These are phyloP conservation scores for Coenonympha arcania DNA, from an alignment of 2,888 invertebrate species.

Conservation along the genomic window DNA sequence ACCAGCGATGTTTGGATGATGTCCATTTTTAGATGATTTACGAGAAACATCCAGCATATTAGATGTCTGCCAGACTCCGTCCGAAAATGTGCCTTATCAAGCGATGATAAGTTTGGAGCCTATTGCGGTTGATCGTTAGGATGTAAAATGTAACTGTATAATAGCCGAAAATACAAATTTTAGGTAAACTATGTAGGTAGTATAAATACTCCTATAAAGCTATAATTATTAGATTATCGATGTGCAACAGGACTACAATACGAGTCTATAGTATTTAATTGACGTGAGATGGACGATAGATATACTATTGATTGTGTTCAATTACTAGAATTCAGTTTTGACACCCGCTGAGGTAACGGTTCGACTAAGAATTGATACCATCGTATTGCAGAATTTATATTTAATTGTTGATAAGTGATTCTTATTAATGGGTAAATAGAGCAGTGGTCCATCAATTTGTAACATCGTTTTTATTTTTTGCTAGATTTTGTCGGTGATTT, in stretches of 20 bases:
- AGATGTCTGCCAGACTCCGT: too few species aligned
- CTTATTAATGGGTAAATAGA: conserved; percentile 1
- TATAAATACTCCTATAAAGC: too few species aligned
- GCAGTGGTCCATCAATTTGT: conserved; percentile 3
- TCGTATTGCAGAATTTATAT: conserved; percentile 8
- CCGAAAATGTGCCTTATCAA: too few species aligned
- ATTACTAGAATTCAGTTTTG: conserved; percentile 23
- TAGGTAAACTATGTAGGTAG: too few species aligned
- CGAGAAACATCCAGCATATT: too few species aligned
- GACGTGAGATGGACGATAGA: conserved; percentile 7
- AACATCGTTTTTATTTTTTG: neutral
- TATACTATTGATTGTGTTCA: conserved; percentile 15
- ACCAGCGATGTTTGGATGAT: too few species aligned
- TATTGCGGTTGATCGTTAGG: too few species aligned
- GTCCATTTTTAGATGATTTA: too few species aligned
- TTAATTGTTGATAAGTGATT: conserved; percentile 7
- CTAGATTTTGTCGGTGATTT: too few species aligned
- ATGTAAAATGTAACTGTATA: too few species aligned
- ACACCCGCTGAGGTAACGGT: conserved; percentile 16
- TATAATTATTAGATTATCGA: neutral
- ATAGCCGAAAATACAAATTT: too few species aligned
- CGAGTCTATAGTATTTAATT: conserved; percentile 5
- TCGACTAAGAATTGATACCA: neutral
- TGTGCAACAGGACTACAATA: neutral
- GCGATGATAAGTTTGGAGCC: too few species aligned